These are phyloP conservation scores for Trissolcus basalis DNA, from an alignment of 1,140 invertebrate genomes.

Conservation along the genomic window DNA sequence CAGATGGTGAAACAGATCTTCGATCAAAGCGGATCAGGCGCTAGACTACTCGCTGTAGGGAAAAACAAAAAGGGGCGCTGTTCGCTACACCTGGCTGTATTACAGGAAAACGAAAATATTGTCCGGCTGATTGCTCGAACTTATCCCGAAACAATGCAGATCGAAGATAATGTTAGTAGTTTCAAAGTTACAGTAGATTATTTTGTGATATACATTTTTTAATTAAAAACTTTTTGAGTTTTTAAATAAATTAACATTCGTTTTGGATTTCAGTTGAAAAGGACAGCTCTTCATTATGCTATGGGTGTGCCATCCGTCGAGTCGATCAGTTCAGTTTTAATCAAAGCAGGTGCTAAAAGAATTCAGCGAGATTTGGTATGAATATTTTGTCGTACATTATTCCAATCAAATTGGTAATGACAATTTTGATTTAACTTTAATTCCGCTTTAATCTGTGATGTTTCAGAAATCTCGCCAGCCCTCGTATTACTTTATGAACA, in stretches of 20 bases:
- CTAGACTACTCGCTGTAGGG: constrained; percentile 82
- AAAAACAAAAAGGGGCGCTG: constrained; percentile 85
- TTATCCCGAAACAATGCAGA: constrained; percentile 83
- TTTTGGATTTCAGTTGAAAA: constrained; percentile 82
- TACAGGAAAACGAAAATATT: constrained; percentile 86
- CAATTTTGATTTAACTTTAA: neutral
- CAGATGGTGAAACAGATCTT: constrained; percentile 79
- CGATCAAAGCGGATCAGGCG: constrained; percentile 78
- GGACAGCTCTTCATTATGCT: constrained; percentile 91
- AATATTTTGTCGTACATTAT: too few relatives aligned
- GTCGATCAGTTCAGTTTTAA: constrained; percentile 85
- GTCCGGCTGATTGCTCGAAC: constrained; percentile 83
- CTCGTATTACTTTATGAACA: constrained; percentile 95
- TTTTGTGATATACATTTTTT: too few relatives aligned
- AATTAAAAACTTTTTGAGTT: too few relatives aligned
- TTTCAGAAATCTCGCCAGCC: constrained; percentile 87
- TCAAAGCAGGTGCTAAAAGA: constrained; percentile 87
- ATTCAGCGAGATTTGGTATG: constrained; percentile 86
- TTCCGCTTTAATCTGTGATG: neutral
- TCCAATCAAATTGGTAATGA: neutral
- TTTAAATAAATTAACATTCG: too few relatives aligned
- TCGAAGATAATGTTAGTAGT: constrained; percentile 89
- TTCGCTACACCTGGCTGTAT: constrained; percentile 87
- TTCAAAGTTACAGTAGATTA: too few relatives aligned
- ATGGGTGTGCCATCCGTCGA: constrained; percentile 92